These are phyloP conservation scores for Mormyrops attenuatus DNA, from an alignment of 2,797 vertebrate genomes.

Conservation along the genomic window DNA sequence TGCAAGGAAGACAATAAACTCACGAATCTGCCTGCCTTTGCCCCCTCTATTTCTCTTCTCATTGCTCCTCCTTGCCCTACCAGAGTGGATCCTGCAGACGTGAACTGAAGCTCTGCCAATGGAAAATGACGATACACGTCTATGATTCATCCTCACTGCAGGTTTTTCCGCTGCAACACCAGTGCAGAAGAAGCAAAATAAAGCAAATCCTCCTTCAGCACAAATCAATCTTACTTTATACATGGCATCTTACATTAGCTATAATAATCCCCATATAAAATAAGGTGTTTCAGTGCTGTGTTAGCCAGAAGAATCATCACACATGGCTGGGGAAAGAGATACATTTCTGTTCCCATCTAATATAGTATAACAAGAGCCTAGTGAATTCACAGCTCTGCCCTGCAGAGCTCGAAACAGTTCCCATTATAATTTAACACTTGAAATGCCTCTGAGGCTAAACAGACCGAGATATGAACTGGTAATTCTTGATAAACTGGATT, in stretches of 20 bases:
- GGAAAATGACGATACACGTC: constrained; percentile 1
- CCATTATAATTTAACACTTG: not conserved
- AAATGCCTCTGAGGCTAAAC: not conserved
- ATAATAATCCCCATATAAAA: not conserved
- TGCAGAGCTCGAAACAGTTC: not conserved
- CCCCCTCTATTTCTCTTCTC: not conserved
- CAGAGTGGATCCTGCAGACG: not conserved
- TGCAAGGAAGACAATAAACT: not conserved
- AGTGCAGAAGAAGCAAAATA: not conserved
- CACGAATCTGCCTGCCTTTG: not conserved
- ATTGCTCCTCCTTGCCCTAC: not conserved
- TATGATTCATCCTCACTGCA: not conserved
- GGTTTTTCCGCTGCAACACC: not conserved
- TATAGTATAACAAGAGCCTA: not conserved
- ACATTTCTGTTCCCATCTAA: not conserved
- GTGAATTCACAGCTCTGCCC: not conserved
- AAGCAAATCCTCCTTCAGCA: not conserved
- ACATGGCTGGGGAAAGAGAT: not conserved
- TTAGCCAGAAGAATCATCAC: not conserved
- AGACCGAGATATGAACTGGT: not conserved
- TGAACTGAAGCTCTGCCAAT: not conserved
- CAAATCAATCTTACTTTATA: not conserved
- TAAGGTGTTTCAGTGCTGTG: not conserved
- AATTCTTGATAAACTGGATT: not conserved
- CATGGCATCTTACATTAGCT: not conserved